Evolutionary conservation across 2,113 vertebrate species (phyloP), one percentile per base, ranked within the genome.

Genomic region (Hydropotes inermis): DNA sequence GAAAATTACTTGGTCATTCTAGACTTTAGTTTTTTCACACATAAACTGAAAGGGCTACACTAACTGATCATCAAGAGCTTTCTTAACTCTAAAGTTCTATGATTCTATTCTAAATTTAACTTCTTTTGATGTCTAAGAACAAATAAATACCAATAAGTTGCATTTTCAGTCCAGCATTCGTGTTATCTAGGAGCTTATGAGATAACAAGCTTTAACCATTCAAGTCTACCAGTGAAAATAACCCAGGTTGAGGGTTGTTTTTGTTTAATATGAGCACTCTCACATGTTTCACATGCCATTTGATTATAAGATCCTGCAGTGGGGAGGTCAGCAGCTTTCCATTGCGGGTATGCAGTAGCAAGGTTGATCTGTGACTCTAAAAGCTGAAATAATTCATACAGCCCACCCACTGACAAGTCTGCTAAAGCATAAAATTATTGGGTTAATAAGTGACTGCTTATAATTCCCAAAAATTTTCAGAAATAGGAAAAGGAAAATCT

Each of bases 401-500:
- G 78, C 93, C 89, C 87, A 95, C 89, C 95, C 94, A 97, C 70
- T 97, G 96, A 97, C 96, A 96, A 94, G 94, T 52, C 57, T 67
- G 93, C 0, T 96, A 91, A 96, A 93, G 95, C 91, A 93, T 54
- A 89, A 95, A 95, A 45, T 54, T 89, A 97, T 93, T 6, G 0
- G 64, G 91, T 97, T 97, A 97, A 97, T 97, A 97, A 97, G 61
- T 95, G 86, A 97, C 76, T 78, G 33, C 60, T 93, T 78, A 87
- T 93, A 97, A 96, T 94, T 97, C 27, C 45, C 57, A 96, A 90
- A 79, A 89, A 95, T 96, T 97, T 89, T 87, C 74, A 96, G 91
- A 96, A 96, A 98, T 79, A 92, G 25, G n/a, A 98, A 95, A 97
- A 98, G 81, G 39, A 96, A 97, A 95, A 74, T 94, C 58, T 94